Evolutionary conservation across 2,888 invertebrate species (phyloP).

Genomic region (Cerceris rybyensis): DNA sequence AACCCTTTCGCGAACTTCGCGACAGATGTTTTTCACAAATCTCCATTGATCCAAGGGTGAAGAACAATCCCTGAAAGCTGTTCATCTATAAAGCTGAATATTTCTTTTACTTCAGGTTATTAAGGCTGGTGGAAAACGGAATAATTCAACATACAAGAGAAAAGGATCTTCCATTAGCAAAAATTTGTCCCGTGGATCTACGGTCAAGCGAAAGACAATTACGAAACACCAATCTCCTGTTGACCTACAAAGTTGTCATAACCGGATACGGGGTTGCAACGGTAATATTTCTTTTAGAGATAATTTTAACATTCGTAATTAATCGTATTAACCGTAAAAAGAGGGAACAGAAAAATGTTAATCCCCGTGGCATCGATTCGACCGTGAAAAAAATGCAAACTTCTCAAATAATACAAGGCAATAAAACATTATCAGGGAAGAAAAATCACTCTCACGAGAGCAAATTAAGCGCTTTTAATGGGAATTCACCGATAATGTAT

Average conservation of each 20-base stretch:
- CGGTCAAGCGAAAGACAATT: conserved; percentile 91
- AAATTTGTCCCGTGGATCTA: conserved; percentile 91
- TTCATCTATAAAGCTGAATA: no score
- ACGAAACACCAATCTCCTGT: conserved; percentile 88
- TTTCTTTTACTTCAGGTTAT: conserved; percentile 83
- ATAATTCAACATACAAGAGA: conserved; percentile 87
- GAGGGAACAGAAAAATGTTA: not conserved
- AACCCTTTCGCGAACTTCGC: no score
- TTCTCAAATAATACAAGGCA: not conserved
- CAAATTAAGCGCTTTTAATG: not conserved
- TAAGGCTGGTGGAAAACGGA: conserved; percentile 88
- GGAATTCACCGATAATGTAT: conserved; percentile 22
- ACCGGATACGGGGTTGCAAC: conserved; percentile 87
- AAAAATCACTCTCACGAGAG: not conserved
- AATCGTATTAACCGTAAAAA: conserved; percentile 35
- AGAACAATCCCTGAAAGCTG: no score
- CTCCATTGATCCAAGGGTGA: no score
- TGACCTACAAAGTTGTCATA: conserved; percentile 91
- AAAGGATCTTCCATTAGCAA: conserved; percentile 87
- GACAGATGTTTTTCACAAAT: no score
- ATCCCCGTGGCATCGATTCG: not conserved
- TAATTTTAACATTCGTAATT: conserved; percentile 70
- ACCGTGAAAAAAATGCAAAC: no score
- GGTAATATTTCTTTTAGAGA: conserved; percentile 87
- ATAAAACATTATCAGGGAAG: conserved; percentile 11